Base-by-base conservation (phyloP, 53 echinoderm and acorn worm genomes). In the Luidia sarsii region DNA sequence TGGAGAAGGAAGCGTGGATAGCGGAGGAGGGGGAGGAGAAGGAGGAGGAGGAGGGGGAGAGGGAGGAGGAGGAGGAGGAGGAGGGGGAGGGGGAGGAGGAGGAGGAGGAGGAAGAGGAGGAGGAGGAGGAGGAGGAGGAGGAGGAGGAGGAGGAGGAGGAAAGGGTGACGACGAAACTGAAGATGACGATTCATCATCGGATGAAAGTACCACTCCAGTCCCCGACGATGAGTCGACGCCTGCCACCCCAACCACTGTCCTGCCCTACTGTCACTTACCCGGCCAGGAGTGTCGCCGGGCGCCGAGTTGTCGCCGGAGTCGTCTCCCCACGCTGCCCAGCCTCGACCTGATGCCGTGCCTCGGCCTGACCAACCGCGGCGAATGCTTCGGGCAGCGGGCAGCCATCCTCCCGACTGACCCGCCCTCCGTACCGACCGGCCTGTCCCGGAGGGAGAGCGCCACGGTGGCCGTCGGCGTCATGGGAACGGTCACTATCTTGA, bases 91-190 rank as follows among this genome's bases (percentile, higher is more conserved):
- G 6, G 70, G 48, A 9, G 70, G 46, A 19, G 18, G 24, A 14
- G 48, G 9, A 28, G 23, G 13, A 15, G 70, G 39, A 6, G 2
- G 11, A 14, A 24, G 32, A 2, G 70, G 39, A 2, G 70, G 24
- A 19, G 48, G 70, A 11, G 48, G 20, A 15, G 70, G 39, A 48
- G 70, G 39, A 9, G 70, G 39, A 18, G 48, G 21, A 8, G 50
- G 27, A 70, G 70, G 39, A 46, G 30, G 48, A 24, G 70, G 3
- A 7, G 70, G 24, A 2, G 70, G 48, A 4, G 70, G 39, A 20
- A 49, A 34, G 5, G 51, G 35, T 34, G 70, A 70, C 18, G 50
- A 50, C 19, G 53, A 52, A 2, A 52, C 29, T 49, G 70, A 70
- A 70, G 50, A 49, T 24, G 32, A 50, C 33, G 19, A 50, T 2